Evolutionary conservation across 1,140 invertebrate species (phyloP), one percentile per base, ranked within the genome.

Genomic region (Pseudobourletiella spinata): DNA sequence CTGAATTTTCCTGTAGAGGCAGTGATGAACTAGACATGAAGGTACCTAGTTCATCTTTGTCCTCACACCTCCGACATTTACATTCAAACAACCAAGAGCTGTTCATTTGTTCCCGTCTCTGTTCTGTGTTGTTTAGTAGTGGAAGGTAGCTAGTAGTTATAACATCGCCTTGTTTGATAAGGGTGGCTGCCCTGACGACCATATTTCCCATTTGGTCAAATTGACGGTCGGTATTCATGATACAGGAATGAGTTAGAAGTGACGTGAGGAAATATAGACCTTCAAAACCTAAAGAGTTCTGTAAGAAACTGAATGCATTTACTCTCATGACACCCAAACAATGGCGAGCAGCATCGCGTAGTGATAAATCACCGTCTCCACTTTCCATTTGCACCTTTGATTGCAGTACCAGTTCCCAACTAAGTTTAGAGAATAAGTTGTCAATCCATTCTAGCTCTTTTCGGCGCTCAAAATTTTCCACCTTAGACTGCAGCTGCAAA

Each of bases 21-120:
- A 3, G 3, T 59, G 15, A 15, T 20, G n/a, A 18, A 22, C 43
- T 55, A 14, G 48, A 39, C 15, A 64, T 61, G 55, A 66, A 67
- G 30, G 60, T 70, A 8, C 69, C 69, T 57, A 68, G 61, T 72
- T 80, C 87, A 48, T 81, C 83, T 1, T 82, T 81, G 75, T 89
- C 87, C 32, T 74, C 72, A 72, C 88, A 90, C 30, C 88, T 77
- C 18, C 73, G 68, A 71, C 88, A 91, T 15, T 73, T 73, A 71
- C 88, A 91, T 29, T 78, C 74, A 72, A 91, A 91, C 71, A 85
- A 80, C 78, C 89, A 90, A 2, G 85, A 87, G 61, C 79, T 77
- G 54, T 74, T 76, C 3, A 90, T 76, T 71, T 86, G 82, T 20
- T 81, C 75, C 43, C 84, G 76, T 56, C 88, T 75, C 1, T 82